These are phyloP conservation scores for Bedellia somnulentella DNA, from an alignment of 2,888 invertebrate genomes.

Conservation along the genomic window DNA sequence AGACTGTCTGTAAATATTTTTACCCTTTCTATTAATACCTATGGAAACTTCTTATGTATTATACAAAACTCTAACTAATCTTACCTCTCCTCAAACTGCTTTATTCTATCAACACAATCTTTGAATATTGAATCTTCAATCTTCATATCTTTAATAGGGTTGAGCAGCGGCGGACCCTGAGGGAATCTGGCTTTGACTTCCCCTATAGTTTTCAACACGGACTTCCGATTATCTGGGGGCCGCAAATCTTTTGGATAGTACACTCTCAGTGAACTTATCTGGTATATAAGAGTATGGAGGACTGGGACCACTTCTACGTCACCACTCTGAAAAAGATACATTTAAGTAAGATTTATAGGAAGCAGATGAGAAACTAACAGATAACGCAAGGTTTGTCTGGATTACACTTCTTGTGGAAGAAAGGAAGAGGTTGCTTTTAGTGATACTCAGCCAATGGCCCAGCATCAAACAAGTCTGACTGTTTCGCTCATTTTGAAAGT, in stretches of 20 bases:
- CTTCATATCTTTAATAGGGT: conserved; percentile 95
- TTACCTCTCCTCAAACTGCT: conserved; percentile 76
- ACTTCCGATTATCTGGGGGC: conserved; percentile 80
- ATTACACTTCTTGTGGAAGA: background rate
- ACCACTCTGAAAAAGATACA: conserved; percentile 61
- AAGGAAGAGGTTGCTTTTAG: background rate
- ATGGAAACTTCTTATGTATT: too few relatives aligned
- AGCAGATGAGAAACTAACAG: too few relatives aligned
- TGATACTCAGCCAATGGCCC: too few relatives aligned
- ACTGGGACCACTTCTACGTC: conserved; percentile 91
- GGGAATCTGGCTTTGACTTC: conserved; percentile 91
- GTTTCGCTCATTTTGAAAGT: too few relatives aligned
- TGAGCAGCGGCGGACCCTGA: conserved; percentile 83
- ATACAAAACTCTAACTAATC: too few relatives aligned
- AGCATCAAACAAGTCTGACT: too few relatives aligned
- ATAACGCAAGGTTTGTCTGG: too few relatives aligned
- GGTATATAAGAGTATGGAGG: conserved; percentile 76
- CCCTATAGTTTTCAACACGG: conserved; percentile 80
- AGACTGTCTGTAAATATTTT: too few relatives aligned
- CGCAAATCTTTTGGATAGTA: conserved; percentile 90
- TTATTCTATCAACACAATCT: conserved; percentile 79
- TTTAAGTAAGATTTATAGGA: too few relatives aligned
- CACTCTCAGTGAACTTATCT: conserved; percentile 87
- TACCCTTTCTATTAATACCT: too few relatives aligned
- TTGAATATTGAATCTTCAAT: conserved; percentile 83